Conservation (phyloP, 2,888 invertebrate species). For the Rhopalosiphum nymphaeae region DNA sequence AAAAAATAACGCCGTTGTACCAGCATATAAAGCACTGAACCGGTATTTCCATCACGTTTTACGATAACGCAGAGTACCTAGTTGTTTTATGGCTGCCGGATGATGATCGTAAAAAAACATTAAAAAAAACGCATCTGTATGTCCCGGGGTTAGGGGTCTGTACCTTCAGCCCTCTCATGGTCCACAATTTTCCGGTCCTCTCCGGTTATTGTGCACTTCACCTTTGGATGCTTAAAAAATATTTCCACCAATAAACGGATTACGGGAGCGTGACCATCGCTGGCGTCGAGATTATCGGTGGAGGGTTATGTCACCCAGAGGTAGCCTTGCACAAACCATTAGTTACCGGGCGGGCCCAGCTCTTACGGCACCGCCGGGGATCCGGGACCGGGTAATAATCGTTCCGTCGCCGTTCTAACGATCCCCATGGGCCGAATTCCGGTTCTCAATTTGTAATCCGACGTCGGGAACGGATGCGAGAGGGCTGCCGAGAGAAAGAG, state of each 20-base stretch:
- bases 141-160: neutral
- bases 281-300: slow-evolving; percentile 43
- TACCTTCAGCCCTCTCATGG: neutral
- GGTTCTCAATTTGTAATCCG: slow-evolving; percentile 64
- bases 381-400: slow-evolving; percentile 60
- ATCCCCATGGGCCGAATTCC: slow-evolving; percentile 59
- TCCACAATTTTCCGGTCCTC: neutral
- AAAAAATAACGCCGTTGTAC: neutral
- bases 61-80: slow-evolving; percentile 27
- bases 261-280: slow-evolving; percentile 57
- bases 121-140: neutral
- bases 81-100: slow-evolving; percentile 50
- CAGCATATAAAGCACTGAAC: slow-evolving; percentile 29
- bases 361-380: slow-evolving; percentile 62
- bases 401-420: slow-evolving; percentile 61
- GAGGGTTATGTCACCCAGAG: slow-evolving; percentile 58
- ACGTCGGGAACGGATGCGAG: slow-evolving; percentile 32
- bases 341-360: slow-evolving; percentile 46
- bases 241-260: slow-evolving; percentile 61
- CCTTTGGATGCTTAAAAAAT: slow-evolving; percentile 36
- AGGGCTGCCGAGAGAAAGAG: slow-evolving; percentile 30
- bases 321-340: slow-evolving; percentile 47
- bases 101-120: slow-evolving; percentile 35
- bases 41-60: slow-evolving; percentile 58
- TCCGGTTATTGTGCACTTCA: neutral